phyloP scores from a whole-genome alignment of 2,797 vertebrate genomes.

The Enteromius paludinosus region DNA sequence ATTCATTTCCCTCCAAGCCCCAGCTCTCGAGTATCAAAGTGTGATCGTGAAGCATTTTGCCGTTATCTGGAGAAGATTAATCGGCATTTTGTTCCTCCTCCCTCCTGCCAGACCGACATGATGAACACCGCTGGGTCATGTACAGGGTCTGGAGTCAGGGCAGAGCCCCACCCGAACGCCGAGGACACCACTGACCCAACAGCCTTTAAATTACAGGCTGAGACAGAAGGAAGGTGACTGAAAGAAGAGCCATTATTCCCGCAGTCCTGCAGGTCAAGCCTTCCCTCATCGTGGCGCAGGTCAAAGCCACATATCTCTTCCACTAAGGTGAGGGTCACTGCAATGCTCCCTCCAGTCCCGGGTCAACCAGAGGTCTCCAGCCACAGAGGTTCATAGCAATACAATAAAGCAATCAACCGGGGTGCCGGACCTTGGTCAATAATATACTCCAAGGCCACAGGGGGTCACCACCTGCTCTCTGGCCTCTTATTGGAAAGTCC shows the following conservation, averaged over 20 bases:
- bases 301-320: constrained; percentile 85
- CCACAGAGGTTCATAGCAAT: constrained; percentile 83
- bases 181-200: constrained; percentile 60
- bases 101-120: constrained; percentile 64
- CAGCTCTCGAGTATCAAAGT: constrained; percentile 24
- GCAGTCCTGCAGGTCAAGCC: constrained; percentile 74
- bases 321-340: constrained; percentile 82
- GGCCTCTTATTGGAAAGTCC: constrained; percentile 79
- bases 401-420: constrained; percentile 84
- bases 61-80: constrained; percentile 75
- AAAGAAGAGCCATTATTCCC: constrained; percentile 61
- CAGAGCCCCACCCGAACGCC: constrained; percentile 60
- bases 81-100: constrained; percentile 65
- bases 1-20: constrained; percentile 45
- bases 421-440: constrained; percentile 77
- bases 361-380: constrained; percentile 80
- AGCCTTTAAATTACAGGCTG: constrained; percentile 77
- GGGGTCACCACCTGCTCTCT: constrained; percentile 82
- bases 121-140: constrained; percentile 70
- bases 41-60: constrained; percentile 33
- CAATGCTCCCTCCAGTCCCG: constrained; percentile 66
- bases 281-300: constrained; percentile 74
- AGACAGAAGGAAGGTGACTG: constrained; percentile 55
- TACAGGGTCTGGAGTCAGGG: constrained; percentile 68
- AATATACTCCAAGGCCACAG: constrained; percentile 75